Percentiles rank a stretch among this genome's conserved stretches.
phyloP scores from a whole-genome alignment of 2,113 vertebrate genomes.

The Turdus rufiventris region DNA sequence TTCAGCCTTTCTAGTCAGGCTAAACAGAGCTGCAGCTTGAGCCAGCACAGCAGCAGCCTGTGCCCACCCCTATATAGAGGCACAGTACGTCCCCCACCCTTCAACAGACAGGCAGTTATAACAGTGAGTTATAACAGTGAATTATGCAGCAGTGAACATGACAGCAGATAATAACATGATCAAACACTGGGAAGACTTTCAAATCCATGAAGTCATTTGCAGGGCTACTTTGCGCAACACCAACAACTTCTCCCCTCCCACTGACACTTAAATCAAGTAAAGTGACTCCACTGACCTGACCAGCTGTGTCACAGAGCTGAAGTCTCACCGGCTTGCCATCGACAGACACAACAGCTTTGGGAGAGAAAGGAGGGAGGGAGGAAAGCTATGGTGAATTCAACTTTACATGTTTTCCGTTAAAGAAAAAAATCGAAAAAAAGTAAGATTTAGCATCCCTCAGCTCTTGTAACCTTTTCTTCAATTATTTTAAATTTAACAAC shows the following conservation, averaged over 20 bases:
- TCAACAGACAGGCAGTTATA: background rate
- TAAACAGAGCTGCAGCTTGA: background rate
- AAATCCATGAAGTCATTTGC: background rate
- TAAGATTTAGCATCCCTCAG: background rate
- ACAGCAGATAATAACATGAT: background rate
- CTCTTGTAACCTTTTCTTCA: background rate
- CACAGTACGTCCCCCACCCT: accelerated
- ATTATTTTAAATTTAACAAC: background rate
- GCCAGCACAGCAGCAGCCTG: background rate
- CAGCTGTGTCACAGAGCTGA: conserved; percentile 91
- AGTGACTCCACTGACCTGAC: conserved; percentile 83
- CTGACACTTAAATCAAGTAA: background rate
- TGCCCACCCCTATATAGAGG: background rate
- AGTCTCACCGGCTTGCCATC: conserved; percentile 87
- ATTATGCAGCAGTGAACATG: background rate
- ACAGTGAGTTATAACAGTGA: too few species aligned
- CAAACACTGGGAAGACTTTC: conserved; percentile 25
- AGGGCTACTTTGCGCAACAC: background rate
- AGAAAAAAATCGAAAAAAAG: accelerated
- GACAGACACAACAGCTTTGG: conserved; percentile 85
- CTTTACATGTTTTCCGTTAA: background rate
- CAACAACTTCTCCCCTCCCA: conserved; percentile 8
- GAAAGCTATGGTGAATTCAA: background rate
- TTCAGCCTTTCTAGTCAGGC: background rate
- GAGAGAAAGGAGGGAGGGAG: background rate